Evolutionary conservation across 2,888 invertebrate genomes (phyloP), one percentile per base, ranked within the genome.

Genomic region (Linyphia triangularis): DNA sequence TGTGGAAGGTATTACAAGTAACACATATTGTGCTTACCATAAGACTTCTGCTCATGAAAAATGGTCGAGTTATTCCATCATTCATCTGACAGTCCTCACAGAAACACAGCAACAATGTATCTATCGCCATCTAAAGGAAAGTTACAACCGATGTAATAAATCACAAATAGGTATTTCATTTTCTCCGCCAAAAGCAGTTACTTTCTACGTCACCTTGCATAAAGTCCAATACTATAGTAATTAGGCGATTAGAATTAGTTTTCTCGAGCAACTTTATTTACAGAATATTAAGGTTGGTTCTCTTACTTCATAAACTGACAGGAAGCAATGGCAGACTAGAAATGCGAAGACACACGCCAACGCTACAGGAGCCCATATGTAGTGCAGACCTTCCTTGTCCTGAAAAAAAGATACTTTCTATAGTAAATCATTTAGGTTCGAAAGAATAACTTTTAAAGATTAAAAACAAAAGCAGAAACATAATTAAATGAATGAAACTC

Each of bases 91-190:
- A 96, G 92, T 97, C 98, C 93, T 98, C 98, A 92, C 98, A 98
- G 91, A 97, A 97, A 92, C 98, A 99, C 90, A 99, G 93, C 93
- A 98, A 97, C 79, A 99, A 93, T 0, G 98, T 97, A 92, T 98
- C 98, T 7, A 98, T 96, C 10, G 98, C 97, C 95, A 98, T 97
- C 97, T 98, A 22, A 1, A 69, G 65, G 13, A 28, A 57, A 13
- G 9, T n/a, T n/a, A n/a, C n/a, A n/a, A n/a, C n/a, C 4, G 22
- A 61, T 22, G n/a, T n/a, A n/a, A n/a, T n/a, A n/a, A n/a, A n/a
- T n/a, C n/a, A n/a, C n/a, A n/a, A n/a, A n/a, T n/a, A n/a, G n/a
- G n/a, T n/a, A n/a, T n/a, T n/a, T n/a, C n/a, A n/a, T n/a, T n/a
- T n/a, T n/a, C n/a, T n/a, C n/a, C n/a, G n/a, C n/a, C n/a, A n/a